Conservation (phyloP, 2,113 vertebrate species). For the Esox niger region DNA sequence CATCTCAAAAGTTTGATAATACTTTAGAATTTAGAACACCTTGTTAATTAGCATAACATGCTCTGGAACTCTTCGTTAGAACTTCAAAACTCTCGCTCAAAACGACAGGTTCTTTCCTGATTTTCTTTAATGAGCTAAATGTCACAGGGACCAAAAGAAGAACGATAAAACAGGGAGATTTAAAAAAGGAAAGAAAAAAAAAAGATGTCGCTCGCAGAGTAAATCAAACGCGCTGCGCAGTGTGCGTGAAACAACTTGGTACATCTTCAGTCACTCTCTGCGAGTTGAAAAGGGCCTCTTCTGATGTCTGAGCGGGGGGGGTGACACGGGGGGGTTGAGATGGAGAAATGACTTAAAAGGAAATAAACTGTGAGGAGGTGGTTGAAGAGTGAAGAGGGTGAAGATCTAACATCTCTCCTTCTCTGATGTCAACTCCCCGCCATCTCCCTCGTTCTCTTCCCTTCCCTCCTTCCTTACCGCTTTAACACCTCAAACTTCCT, state of each 20-base stretch:
- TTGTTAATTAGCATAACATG: constrained; percentile 24
- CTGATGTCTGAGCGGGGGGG: constrained; percentile 35
- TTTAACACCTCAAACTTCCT: background rate
- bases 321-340: constrained; percentile 55
- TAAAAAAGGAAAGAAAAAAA: background rate
- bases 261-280: constrained; percentile 35
- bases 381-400: constrained; percentile 19
- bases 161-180: constrained; percentile 37
- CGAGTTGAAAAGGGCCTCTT: constrained; percentile 40
- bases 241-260: background rate
- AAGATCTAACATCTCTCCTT: constrained; percentile 42
- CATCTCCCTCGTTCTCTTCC: constrained; percentile 36
- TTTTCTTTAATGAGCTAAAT: constrained; percentile 46
- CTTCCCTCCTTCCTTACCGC: background rate
- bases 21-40: constrained; percentile 10
- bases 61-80: background rate
- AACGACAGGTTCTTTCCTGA: background rate
- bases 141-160: constrained; percentile 29
- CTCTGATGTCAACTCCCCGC: constrained; percentile 47
- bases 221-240: constrained; percentile 39
- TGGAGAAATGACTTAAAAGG: constrained; percentile 57
- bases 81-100: background rate
- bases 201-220: constrained; percentile 8
- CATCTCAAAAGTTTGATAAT: background rate
- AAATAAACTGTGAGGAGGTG: constrained; percentile 43